A percentile compares a stretch with the other conserved stretches of the same genome.
These are phyloP conservation scores for Tenthredo scrophulariae DNA, from an alignment of 2,888 invertebrate species.

Conservation along the genomic window DNA sequence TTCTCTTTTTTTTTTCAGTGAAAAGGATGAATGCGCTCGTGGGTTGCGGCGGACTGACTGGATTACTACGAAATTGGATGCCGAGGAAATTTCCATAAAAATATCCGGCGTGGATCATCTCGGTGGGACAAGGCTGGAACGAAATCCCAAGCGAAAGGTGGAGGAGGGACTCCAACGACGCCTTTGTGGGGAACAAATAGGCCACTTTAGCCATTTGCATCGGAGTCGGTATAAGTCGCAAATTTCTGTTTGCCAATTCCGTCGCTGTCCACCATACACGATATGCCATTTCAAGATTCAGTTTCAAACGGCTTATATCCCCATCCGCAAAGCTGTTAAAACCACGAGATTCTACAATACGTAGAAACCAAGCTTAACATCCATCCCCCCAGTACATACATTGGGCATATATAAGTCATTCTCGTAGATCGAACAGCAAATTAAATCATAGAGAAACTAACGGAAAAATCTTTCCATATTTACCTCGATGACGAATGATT, in stretches of 20 bases:
- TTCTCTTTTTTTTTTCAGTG: not conserved
- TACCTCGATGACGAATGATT: not conserved
- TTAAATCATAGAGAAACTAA: not conserved
- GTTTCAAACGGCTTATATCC: conserved; percentile 12
- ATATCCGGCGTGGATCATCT: conserved; percentile 51
- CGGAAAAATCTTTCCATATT: not conserved
- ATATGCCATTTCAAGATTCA: not conserved
- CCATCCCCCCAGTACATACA: not conserved
- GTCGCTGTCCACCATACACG: conserved; percentile 15
- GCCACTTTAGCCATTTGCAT: conserved; percentile 49
- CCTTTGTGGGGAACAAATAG: conserved; percentile 50
- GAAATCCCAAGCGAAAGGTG: conserved; percentile 28
- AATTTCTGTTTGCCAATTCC: conserved; percentile 48
- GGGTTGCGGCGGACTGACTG: conserved; percentile 47
- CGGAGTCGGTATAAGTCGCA: conserved; percentile 41
- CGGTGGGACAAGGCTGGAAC: conserved; percentile 38
- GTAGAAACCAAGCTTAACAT: conserved; percentile 11
- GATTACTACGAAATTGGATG: conserved; percentile 53
- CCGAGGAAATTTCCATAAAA: conserved; percentile 52
- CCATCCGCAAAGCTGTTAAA: not conserved
- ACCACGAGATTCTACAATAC: not conserved
- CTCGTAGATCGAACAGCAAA: not conserved
- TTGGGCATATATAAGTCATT: not conserved
- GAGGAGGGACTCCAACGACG: conserved; percentile 26
- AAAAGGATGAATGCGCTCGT: conserved; percentile 49